These are phyloP conservation scores for Tineola bisselliella DNA, from an alignment of 2,888 invertebrate species.

Conservation along the genomic window DNA sequence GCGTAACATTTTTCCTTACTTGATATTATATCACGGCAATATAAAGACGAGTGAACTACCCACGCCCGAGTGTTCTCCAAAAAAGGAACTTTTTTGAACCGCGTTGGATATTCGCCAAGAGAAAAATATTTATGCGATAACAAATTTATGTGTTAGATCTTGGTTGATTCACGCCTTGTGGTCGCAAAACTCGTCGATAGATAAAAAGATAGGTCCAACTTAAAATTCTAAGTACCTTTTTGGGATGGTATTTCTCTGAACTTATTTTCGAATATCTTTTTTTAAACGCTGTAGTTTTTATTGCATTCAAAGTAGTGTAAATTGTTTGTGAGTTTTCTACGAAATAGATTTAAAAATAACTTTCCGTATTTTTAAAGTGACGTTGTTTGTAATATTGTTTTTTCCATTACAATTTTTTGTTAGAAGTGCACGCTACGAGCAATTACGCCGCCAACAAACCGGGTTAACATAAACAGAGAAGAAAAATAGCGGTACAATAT, in stretches of 20 bases:
- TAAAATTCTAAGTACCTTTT: neutral
- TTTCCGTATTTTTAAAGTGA: too few relatives aligned
- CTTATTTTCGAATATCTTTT: too few relatives aligned
- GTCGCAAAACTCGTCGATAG: slow-evolving; percentile 25
- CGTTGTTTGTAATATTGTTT: too few relatives aligned
- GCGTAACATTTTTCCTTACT: neutral
- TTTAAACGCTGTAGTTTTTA: too few relatives aligned
- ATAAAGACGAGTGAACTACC: neutral
- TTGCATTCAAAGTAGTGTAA: too few relatives aligned
- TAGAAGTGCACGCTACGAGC: too few relatives aligned
- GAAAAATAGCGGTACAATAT: too few relatives aligned
- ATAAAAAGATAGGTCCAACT: slow-evolving; percentile 19
- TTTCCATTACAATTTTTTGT: too few relatives aligned
- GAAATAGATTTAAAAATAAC: too few relatives aligned
- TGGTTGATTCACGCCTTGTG: slow-evolving; percentile 19
- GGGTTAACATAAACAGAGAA: too few relatives aligned
- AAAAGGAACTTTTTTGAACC: neutral
- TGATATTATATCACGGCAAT: slow-evolving; percentile 6
- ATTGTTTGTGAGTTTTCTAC: too few relatives aligned
- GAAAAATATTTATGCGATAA: slow-evolving; percentile 20
- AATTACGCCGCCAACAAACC: too few relatives aligned
- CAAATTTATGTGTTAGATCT: slow-evolving; percentile 21
- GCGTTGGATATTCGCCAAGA: neutral
- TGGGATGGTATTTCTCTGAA: neutral
- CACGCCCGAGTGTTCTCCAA: neutral